Conservation (phyloP, 2,888 invertebrate species). For the Acrobasis repandana region DNA sequence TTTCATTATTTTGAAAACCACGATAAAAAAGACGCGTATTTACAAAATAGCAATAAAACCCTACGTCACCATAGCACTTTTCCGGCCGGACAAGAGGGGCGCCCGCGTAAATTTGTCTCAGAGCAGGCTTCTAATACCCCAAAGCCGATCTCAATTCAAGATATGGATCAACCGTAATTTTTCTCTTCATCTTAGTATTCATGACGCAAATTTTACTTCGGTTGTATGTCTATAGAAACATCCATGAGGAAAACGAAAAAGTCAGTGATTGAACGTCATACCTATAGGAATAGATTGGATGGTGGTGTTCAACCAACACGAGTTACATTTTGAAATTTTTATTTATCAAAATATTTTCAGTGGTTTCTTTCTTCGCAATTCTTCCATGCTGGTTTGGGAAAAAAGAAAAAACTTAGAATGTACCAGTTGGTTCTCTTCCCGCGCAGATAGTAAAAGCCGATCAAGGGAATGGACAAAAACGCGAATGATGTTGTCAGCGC, state of each 20-base stretch:
- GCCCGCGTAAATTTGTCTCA: conserved; percentile 45
- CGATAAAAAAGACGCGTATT: background rate
- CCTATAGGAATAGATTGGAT: conserved; percentile 78
- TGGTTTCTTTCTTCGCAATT: no score
- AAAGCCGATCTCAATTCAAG: conserved; percentile 56
- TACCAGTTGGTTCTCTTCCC: no score
- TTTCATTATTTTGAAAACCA: background rate
- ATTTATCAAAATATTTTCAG: no score
- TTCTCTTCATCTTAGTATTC: conserved; percentile 68
- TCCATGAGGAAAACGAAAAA: conserved; percentile 46
- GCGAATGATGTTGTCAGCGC: no score
- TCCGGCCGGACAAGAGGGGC: background rate
- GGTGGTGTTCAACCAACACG: conserved; percentile 10
- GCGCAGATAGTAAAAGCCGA: no score
- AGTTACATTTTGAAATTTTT: no score
- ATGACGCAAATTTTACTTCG: conserved; percentile 54
- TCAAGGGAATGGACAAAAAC: no score
- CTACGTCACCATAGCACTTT: background rate
- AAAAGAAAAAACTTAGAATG: no score
- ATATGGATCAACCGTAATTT: conserved; percentile 72
- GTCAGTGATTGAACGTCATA: conserved; percentile 52
- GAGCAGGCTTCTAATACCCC: conserved; percentile 48
- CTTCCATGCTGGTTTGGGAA: no score
- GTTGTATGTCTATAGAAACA: conserved; percentile 36
- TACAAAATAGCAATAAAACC: background rate